These are phyloP conservation scores for Amazona finschi DNA, from an alignment of 2,797 vertebrate species.

Conservation along the genomic window DNA sequence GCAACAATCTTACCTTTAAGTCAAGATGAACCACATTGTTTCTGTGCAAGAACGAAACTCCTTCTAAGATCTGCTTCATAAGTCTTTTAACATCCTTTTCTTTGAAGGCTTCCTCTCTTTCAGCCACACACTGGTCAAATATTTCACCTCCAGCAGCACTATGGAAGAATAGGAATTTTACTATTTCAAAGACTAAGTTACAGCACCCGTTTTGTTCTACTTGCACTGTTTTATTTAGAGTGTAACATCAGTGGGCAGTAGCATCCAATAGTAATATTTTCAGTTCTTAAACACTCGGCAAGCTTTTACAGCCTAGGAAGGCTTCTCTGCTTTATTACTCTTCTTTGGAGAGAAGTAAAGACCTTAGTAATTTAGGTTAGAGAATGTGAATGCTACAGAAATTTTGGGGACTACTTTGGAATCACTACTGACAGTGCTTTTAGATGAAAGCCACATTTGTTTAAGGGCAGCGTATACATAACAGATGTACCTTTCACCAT, in stretches of 20 bases:
- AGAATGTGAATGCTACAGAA: neutral
- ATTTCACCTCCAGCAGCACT: slow-evolving; percentile 93
- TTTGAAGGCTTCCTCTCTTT: slow-evolving; percentile 87
- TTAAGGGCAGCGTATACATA: neutral
- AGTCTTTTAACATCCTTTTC: slow-evolving; percentile 89
- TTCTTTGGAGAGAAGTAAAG: neutral
- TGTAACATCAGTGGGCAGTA: neutral
- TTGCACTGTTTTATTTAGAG: neutral
- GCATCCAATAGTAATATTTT: neutral
- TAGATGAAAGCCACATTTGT: neutral
- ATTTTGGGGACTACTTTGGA: neutral
- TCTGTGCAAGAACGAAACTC: slow-evolving; percentile 86
- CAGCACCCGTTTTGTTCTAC: neutral
- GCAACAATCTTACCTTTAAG: slow-evolving; percentile 82
- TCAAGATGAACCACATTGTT: slow-evolving; percentile 90
- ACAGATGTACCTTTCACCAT: neutral
- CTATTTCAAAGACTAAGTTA: neutral
- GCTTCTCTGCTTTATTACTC: neutral
- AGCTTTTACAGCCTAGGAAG: neutral
- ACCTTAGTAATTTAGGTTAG: neutral
- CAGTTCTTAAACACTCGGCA: neutral
- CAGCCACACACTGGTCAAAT: slow-evolving; percentile 90
- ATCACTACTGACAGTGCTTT: neutral
- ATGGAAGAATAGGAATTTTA: neutral
- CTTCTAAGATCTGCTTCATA: slow-evolving; percentile 91